Conservation (phyloP, 1,140 invertebrate genomes). For the Lepidotrigona ventralis region DNA sequence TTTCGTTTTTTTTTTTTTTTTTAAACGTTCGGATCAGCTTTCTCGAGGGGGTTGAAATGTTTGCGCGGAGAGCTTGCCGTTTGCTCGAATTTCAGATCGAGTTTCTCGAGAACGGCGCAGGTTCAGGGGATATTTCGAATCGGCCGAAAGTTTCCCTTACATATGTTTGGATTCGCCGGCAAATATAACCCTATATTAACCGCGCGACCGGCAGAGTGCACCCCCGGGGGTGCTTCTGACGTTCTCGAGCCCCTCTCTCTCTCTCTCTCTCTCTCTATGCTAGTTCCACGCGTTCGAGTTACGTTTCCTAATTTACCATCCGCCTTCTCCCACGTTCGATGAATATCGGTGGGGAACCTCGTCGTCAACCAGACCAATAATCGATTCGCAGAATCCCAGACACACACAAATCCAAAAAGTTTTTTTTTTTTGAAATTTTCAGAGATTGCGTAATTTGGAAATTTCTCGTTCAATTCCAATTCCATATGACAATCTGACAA, state of each 20-base stretch:
- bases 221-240: constrained; percentile 24
- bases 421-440: no score
- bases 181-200: constrained; percentile 39
- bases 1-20: not conserved
- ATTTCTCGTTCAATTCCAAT: no score
- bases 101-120: not conserved
- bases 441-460: no score
- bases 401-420: no score
- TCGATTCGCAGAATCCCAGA: not conserved
- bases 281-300: not conserved
- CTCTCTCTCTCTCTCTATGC: not conserved
- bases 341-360: not conserved
- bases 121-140: constrained; percentile 6
- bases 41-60: not conserved
- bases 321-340: not conserved
- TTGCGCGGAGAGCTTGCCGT: constrained; percentile 1
- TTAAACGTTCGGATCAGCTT: not conserved
- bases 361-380: not conserved
- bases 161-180: constrained; percentile 28
- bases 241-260: not conserved
- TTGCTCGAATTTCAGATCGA: constrained; percentile 34
- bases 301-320: constrained; percentile 22
- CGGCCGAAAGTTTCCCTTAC: constrained; percentile 23
- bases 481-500: no score
- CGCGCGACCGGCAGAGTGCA: not conserved